Evolutionary conservation across 2,797 vertebrate genomes (phyloP).

Genomic region (Brachymystax lenok): DNA sequence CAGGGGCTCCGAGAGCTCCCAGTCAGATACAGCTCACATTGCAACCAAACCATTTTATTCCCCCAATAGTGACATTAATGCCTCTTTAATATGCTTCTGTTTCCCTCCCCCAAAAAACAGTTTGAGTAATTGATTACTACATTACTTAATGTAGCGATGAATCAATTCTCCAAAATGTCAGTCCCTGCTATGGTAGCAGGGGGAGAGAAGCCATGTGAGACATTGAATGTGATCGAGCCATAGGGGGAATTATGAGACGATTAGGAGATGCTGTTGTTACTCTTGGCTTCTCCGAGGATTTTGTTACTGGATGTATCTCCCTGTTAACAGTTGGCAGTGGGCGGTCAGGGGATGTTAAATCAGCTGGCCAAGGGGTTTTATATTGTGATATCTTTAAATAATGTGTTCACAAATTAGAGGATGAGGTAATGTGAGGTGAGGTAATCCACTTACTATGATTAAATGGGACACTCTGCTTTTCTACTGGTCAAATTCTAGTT

Average conservation of each 20-base stretch:
- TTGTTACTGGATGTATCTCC: slow-evolving; percentile 47
- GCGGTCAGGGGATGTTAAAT: slow-evolving; percentile 51
- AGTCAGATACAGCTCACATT: slow-evolving; percentile 55
- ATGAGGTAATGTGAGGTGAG: slow-evolving; percentile 69
- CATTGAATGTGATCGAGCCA: slow-evolving; percentile 67
- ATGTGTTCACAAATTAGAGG: slow-evolving; percentile 52
- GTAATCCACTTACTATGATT: slow-evolving; percentile 73
- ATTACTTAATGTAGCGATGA: slow-evolving; percentile 79
- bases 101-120: slow-evolving; percentile 61
- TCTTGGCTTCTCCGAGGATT: slow-evolving; percentile 61
- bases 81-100: slow-evolving; percentile 71
- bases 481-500: slow-evolving; percentile 26
- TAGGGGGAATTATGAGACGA: slow-evolving; percentile 68
- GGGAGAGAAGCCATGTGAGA: slow-evolving; percentile 48
- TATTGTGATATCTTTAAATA: slow-evolving; percentile 58
- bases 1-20: slow-evolving; percentile 41
- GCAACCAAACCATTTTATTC: slow-evolving; percentile 41
- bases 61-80: slow-evolving; percentile 66
- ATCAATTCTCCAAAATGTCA: slow-evolving; percentile 76
- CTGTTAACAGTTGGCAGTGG: slow-evolving; percentile 55
- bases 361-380: slow-evolving; percentile 53
- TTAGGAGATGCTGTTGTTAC: slow-evolving; percentile 63
- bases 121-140: slow-evolving; percentile 75
- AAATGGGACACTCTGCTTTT: slow-evolving; percentile 51
- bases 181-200: slow-evolving; percentile 49